Base-by-base conservation (phyloP, 2,888 invertebrate species). In the Troides oblongomaculatus region DNA sequence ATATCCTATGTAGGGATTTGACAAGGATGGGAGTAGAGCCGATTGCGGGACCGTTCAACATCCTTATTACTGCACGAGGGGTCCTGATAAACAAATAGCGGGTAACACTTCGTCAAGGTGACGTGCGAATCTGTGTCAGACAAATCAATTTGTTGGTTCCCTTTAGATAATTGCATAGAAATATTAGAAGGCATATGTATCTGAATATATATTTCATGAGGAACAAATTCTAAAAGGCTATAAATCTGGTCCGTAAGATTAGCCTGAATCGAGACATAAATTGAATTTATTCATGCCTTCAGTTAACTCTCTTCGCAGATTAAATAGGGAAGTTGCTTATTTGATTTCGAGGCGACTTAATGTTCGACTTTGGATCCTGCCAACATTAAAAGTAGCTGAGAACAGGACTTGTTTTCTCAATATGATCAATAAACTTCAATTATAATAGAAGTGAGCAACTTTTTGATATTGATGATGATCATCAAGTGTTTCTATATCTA, bases 41-140 rank as follows among this genome's bases (percentile, higher is more conserved):
- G 60, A 62, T 57, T 58, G 73, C 74, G 76, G 75, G 76, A 78
- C 73, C 70, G 62, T 72, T 72, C 76, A 74, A 78, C 78, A 77
- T 79, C 79, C 79, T 78, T 74, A 79, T 79, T 79, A 79, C 68
- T 25, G 57, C 25, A 58, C 70, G 72, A 74, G 78, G 77, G 78
- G 78, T 74, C 74, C 50, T 67, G 75, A 76, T 74, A 77, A 78
- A 76, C 75, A 76, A 76, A 76, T 75, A 73, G 78, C 74, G 78
- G 74, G 75, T 78, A 78, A 78, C 79, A 78, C 78, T 76, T 75
- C 75, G 76, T 64, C 79, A 79, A 79, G 79, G 79, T 77, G 74
- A 79, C 73, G 73, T 70, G 76, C 59, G 64, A 68, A 68, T 62
- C 58, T 68, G 62, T 71, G 71, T 68, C 67, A 71, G 46, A 39